These are phyloP conservation scores for Blomia tropicalis DNA, from an alignment of 2,888 invertebrate genomes.

Conservation along the genomic window DNA sequence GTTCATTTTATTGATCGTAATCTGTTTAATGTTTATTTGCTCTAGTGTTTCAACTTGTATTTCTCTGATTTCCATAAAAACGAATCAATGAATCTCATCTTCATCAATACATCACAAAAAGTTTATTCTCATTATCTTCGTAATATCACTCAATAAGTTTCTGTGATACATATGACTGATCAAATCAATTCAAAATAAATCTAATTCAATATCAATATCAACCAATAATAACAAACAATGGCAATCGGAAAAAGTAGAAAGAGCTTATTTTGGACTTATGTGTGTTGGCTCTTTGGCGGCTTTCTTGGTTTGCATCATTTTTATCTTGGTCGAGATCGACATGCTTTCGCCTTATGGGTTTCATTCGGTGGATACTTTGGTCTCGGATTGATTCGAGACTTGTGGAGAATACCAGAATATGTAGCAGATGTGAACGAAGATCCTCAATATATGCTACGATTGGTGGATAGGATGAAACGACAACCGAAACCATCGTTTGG, in stretches of 20 bases:
- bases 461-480: slow-evolving; percentile 46
- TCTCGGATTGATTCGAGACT: slow-evolving; percentile 68
- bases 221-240: not conserved
- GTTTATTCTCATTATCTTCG: not conserved
- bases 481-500: slow-evolving; percentile 42
- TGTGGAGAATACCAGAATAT: slow-evolving; percentile 66
- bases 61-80: too few relatives aligned
- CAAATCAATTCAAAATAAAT: too few relatives aligned
- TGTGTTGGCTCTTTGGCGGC: slow-evolving; percentile 74
- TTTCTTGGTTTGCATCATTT: slow-evolving; percentile 75
- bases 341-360: slow-evolving; percentile 76
- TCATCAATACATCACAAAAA: not conserved
- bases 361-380: slow-evolving; percentile 70
- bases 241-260: slow-evolving; percentile 35
- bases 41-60: too few relatives aligned
- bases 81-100: too few relatives aligned
- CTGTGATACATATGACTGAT: too few relatives aligned
- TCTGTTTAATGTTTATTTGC: too few relatives aligned
- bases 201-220: not conserved
- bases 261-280: slow-evolving; percentile 50
- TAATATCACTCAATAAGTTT: not conserved
- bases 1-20: too few relatives aligned
- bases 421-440: slow-evolving; percentile 48
- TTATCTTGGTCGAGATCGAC: slow-evolving; percentile 69
- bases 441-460: slow-evolving; percentile 36